Evolutionary conservation across 2,888 invertebrate genomes (phyloP).

Genomic region (Tinea semifulvella): DNA sequence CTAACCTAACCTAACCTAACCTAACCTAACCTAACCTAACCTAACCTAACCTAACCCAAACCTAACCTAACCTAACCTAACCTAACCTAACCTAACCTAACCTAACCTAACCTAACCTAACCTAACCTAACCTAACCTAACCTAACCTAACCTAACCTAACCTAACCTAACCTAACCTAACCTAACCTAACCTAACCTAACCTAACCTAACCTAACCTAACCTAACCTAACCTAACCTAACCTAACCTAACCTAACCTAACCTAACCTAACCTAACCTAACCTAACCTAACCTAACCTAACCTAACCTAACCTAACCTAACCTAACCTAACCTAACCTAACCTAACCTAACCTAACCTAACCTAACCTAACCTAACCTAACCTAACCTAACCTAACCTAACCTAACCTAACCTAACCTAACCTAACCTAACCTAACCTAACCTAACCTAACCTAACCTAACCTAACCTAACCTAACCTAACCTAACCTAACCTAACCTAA

Average conservation of each 20-base stretch:
- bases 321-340: constrained; percentile 21
- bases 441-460: constrained; percentile 22
- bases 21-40: constrained; percentile 15
- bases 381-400: constrained; percentile 22
- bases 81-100: constrained; percentile 16
- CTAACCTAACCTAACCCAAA: constrained; percentile 15
- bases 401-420: constrained; percentile 22
- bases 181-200: constrained; percentile 22
- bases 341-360: constrained; percentile 22
- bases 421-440: constrained; percentile 22
- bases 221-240: constrained; percentile 17
- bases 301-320: constrained; percentile 19
- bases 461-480: constrained; percentile 22
- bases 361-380: constrained; percentile 22
- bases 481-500: constrained; percentile 23
- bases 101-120: constrained; percentile 15
- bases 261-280: constrained; percentile 17
- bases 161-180: constrained; percentile 19
- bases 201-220: constrained; percentile 19
- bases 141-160: constrained; percentile 19
- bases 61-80: constrained; percentile 18
- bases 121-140: constrained; percentile 15
- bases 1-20: constrained; percentile 14
- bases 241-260: constrained; percentile 18
- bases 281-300: constrained; percentile 17